A percentile compares a stretch with the other conserved stretches of the same genome.
These are phyloP conservation scores for Porites lutea DNA, from an alignment of 64 coral and sea anemone species.

Conservation along the genomic window DNA sequence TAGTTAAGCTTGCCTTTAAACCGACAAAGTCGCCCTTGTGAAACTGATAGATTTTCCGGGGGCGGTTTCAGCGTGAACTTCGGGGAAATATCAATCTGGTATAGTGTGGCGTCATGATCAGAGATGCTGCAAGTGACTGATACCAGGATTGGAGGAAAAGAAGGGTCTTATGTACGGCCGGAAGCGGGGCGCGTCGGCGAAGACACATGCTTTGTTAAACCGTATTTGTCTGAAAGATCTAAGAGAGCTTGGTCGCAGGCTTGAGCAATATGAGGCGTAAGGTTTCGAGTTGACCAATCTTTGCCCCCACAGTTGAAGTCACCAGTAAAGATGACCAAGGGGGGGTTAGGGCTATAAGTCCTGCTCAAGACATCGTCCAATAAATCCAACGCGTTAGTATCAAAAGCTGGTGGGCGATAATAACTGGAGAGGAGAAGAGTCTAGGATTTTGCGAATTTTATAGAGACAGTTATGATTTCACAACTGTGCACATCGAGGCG, in stretches of 20 bases:
- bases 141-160: background rate
- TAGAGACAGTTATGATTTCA: conserved; percentile 57
- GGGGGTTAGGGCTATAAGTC: conserved; percentile 26
- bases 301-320: conserved; percentile 52
- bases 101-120: too few species aligned
- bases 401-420: conserved; percentile 54
- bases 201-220: background rate
- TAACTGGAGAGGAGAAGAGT: conserved; percentile 52
- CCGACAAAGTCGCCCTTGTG: too few species aligned
- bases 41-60: too few species aligned
- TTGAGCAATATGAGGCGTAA: background rate
- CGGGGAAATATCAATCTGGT: background rate
- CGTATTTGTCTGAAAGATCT: conserved; percentile 16
- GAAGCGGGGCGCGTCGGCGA: background rate
- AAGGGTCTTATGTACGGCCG: background rate
- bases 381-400: conserved; percentile 31
- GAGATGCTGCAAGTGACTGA: background rate
- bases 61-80: too few species aligned
- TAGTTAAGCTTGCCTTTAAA: too few species aligned
- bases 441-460: conserved; percentile 29
- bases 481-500: conserved; percentile 33
- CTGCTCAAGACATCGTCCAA: conserved; percentile 54
- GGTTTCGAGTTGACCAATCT: background rate
- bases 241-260: conserved; percentile 2
- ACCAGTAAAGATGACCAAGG: conserved; percentile 33